Evolutionary conservation across 2,888 invertebrate species (phyloP).

Genomic region (Mythimna pallens): DNA sequence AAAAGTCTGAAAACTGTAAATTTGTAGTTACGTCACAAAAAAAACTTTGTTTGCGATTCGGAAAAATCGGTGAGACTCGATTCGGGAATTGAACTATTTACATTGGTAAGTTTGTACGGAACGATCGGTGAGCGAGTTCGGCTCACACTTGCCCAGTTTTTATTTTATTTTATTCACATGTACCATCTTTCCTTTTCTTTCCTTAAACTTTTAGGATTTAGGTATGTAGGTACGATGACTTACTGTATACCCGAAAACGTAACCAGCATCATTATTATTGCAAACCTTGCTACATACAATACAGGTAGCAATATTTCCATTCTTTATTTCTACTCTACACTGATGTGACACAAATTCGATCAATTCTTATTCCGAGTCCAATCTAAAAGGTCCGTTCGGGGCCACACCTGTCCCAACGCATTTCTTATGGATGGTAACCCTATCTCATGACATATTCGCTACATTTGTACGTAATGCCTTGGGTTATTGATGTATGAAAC

Average conservation of each 20-base stretch:
- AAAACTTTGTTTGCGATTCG: too few relatives aligned
- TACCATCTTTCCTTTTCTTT: neutral
- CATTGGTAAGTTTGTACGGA: too few relatives aligned
- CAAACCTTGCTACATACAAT: neutral
- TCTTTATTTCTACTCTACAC: conserved; percentile 33
- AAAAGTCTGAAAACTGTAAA: too few relatives aligned
- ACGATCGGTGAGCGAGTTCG: too few relatives aligned
- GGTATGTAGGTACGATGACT: neutral
- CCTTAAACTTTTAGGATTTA: neutral
- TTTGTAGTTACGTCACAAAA: too few relatives aligned
- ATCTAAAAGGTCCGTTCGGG: conserved; percentile 59
- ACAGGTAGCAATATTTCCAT: conserved; percentile 27
- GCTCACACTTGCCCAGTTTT: too few relatives aligned
- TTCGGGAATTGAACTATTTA: too few relatives aligned
- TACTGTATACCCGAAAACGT: neutral
- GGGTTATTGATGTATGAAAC: conserved; percentile 69
- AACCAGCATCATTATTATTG: conserved; percentile 4
- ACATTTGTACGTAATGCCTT: conserved; percentile 67
- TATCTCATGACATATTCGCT: conserved; percentile 64
- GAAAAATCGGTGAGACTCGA: too few relatives aligned
- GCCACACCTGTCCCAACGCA: conserved; percentile 63
- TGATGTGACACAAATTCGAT: conserved; percentile 59
- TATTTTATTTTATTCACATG: too few relatives aligned
- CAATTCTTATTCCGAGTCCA: conserved; percentile 59
- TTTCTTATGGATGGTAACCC: conserved; percentile 62